Evolutionary conservation across 64 coral and sea anemone genomes (phyloP), one percentile per base, ranked within the genome.

Genomic region (Pachyseris speciosa): DNA sequence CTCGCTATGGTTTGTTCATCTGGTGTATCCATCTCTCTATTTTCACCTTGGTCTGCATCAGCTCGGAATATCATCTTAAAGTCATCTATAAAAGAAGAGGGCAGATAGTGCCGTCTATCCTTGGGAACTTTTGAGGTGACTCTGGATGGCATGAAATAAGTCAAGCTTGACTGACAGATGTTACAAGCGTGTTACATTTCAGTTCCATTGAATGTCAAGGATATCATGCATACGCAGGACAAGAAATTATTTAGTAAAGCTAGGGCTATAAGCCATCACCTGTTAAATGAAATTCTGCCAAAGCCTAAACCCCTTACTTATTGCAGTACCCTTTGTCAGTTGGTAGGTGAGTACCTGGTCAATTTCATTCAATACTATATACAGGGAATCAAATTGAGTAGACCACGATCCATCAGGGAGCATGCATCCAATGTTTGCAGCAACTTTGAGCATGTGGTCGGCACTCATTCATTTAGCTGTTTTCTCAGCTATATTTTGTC

Each of bases 61-160:
- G 4, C 64, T 45, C 58, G 0, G 22, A 65, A 47, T 45, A 67
- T 43, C 59, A 67, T 69, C 32, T 67, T 68, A 26, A 65, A 67
- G 37, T 67, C 64, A 49, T 65, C 42, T 27, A 67, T 39, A 13
- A 65, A 47, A 47, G 38, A 45, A 4, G 58, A 69, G 60, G 33
- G 28, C 44, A 85, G 37, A 17, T 67, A 44, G 60, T 43, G 37
- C 36, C 12, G 10, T 69, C 9, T 58, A 19, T 9, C 20, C 44
- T 85, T 85, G 32, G 83, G 87, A 5, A 65, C 17, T 66, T 63
- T 57, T 64, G 53, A 28, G 9, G 58, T 32, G 29, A 79, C 44
- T 78, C 87, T 89, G 72, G 77, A 89, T 66, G 24, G 72, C 87
- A 89, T 89, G 87, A 80, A 89, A 89, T 27, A 53, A 67, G 42